These are phyloP conservation scores for Zoanthus sansibaricus DNA, from an alignment of 92 coral and sea anemone species.

Conservation along the genomic window DNA sequence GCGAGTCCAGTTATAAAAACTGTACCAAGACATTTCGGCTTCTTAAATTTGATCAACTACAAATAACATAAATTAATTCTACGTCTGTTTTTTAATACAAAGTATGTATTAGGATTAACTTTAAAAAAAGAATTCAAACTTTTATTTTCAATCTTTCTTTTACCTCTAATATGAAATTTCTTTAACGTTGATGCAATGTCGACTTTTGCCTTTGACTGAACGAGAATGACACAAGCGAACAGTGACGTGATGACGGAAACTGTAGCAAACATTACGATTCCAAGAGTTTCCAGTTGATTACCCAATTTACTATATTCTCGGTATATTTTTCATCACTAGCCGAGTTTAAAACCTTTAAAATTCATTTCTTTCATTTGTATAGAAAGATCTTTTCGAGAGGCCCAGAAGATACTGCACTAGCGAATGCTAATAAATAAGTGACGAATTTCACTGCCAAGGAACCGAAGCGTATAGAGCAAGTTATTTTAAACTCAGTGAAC, in stretches of 20 bases:
- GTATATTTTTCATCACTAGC: constrained; percentile 10
- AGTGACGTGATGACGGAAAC: constrained; percentile 1
- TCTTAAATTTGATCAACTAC: background rate
- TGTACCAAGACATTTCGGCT: no score
- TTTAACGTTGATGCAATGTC: constrained; percentile 31
- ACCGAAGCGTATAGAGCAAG: constrained; percentile 39
- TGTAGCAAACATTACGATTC: constrained; percentile 22
- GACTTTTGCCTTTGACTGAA: constrained; percentile 31
- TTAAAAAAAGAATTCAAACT: background rate
- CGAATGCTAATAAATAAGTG: constrained; percentile 33
- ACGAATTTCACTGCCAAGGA: constrained; percentile 29
- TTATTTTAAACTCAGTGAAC: constrained; percentile 37
- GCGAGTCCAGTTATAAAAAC: no score
- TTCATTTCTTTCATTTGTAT: constrained; percentile 13
- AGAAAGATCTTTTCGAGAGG: background rate
- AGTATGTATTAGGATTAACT: background rate
- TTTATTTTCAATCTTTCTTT: background rate
- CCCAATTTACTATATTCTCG: background rate
- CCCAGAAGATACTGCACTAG: background rate
- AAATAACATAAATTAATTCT: background rate
- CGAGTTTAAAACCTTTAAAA: background rate
- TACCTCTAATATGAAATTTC: constrained; percentile 40
- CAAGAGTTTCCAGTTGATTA: background rate
- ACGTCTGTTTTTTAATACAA: background rate
- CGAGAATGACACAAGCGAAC: constrained; percentile 30